phyloP scores from a whole-genome alignment of 2,888 invertebrate species.

The Tuberolachnus salignus region DNA sequence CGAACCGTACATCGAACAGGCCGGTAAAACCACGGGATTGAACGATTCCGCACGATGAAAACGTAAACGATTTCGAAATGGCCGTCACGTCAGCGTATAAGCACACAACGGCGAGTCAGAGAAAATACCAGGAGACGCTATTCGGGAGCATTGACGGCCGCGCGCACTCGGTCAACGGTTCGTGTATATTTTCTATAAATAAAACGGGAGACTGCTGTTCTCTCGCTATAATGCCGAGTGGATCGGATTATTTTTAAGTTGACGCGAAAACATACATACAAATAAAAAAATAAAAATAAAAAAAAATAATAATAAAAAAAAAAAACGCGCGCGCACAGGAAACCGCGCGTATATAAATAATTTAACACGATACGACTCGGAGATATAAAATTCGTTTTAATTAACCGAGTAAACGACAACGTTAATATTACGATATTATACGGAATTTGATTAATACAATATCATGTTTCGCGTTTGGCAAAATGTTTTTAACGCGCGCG shows the following conservation, averaged over 20 bases:
- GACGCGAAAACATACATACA: conserved; percentile 33
- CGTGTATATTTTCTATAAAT: conserved; percentile 12
- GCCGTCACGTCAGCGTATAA: too few relatives aligned
- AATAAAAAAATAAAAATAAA: too few relatives aligned
- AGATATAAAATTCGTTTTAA: conserved; percentile 41
- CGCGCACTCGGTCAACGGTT: conserved; percentile 6
- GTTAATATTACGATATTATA: conserved; percentile 17
- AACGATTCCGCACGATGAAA: too few relatives aligned
- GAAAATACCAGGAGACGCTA: background rate
- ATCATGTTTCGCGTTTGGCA: background rate
- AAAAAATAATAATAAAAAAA: too few relatives aligned
- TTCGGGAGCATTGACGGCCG: background rate
- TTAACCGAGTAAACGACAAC: conserved; percentile 1
- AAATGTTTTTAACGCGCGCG: conserved; percentile 12
- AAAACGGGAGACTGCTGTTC: conserved; percentile 24
- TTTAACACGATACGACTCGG: conserved; percentile 8
- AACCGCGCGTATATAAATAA: conserved; percentile 3
- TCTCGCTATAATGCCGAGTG: background rate
- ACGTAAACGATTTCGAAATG: too few relatives aligned
- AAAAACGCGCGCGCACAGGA: background rate
- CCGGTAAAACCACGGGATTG: too few relatives aligned
- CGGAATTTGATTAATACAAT: too few relatives aligned
- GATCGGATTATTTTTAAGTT: conserved; percentile 49
- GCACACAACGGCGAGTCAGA: too few relatives aligned
- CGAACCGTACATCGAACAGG: too few relatives aligned